Evolutionary conservation across 2,888 invertebrate genomes (phyloP).

Genomic region (Leucozona laternaria): DNA sequence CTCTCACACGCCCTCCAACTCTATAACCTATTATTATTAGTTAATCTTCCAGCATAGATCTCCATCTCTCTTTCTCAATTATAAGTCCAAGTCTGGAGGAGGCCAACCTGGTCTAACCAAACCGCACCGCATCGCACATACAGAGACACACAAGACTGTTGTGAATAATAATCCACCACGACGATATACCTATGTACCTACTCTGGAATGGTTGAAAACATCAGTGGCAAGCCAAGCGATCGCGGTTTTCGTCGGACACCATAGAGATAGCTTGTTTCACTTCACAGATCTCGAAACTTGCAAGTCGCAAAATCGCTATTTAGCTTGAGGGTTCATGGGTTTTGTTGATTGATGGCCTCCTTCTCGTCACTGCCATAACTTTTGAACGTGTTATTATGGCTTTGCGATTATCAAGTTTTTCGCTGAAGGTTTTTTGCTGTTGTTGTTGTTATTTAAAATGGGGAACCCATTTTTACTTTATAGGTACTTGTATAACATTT

Average conservation of each 20-base stretch:
- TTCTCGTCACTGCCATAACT: conserved; percentile 76
- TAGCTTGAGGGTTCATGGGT: conserved; percentile 63
- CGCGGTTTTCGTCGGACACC: background rate
- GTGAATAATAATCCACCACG: background rate
- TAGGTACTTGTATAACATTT: conserved; percentile 17
- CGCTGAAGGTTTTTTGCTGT: background rate
- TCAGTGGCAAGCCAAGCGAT: conserved; percentile 46
- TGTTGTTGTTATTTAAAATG: background rate
- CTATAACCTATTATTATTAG: conserved; percentile 74
- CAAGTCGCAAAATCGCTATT: conserved; percentile 27
- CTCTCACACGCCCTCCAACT: conserved; percentile 70
- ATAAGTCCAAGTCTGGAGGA: conserved; percentile 49
- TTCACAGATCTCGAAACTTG: conserved; percentile 35
- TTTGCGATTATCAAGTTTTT: conserved; percentile 24
- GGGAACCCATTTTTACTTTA: conserved; percentile 28
- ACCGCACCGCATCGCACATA: too few relatives aligned
- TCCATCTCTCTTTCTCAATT: conserved; percentile 75
- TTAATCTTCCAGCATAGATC: conserved; percentile 67
- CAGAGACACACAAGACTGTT: conserved; percentile 1
- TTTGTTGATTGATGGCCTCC: conserved; percentile 71
- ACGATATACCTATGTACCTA: background rate
- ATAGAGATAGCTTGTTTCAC: conserved; percentile 26
- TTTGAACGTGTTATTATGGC: conserved; percentile 69
- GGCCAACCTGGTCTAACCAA: conserved; percentile 24
- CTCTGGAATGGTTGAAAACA: conserved; percentile 35